Evolutionary conservation across 1,140 invertebrate species (phyloP).

Genomic region (Ceratina calcarata): DNA sequence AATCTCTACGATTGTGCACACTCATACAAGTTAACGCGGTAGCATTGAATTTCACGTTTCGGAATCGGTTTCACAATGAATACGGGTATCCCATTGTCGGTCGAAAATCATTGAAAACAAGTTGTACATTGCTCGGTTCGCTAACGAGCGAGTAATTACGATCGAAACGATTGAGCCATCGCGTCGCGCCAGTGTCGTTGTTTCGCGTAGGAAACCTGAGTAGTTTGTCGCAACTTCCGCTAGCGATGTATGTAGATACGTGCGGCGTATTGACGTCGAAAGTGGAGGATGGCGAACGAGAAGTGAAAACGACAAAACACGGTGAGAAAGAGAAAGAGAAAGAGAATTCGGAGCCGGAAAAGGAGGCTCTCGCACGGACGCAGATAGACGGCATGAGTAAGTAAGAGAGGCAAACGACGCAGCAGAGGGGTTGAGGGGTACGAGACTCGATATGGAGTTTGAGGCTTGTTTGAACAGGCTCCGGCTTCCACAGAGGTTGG

Average conservation of each 20-base stretch:
- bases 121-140: no score
- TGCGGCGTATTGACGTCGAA: constrained; percentile 6
- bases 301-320: constrained; percentile 41
- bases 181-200: not conserved
- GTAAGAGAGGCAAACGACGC: constrained; percentile 19
- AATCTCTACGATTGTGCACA: not conserved
- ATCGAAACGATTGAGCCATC: constrained; percentile 57
- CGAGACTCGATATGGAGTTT: constrained; percentile 64
- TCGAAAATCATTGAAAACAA: not conserved
- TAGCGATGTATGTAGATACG: constrained; percentile 32
- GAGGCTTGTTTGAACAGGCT: constrained; percentile 78
- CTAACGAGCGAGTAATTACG: constrained; percentile 64
- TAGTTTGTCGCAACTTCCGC: constrained; percentile 65
- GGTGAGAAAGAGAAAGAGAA: constrained; percentile 4
- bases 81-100: not conserved
- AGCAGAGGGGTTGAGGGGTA: constrained; percentile 32
- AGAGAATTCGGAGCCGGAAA: constrained; percentile 11
- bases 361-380: constrained; percentile 13
- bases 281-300: constrained; percentile 28
- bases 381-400: constrained; percentile 12
- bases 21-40: not conserved
- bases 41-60: not conserved
- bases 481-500: constrained; percentile 72
- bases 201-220: constrained; percentile 54
- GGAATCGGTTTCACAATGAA: not conserved